Evolutionary conservation across 2,797 vertebrate genomes (phyloP).

Genomic region (Alectoris magna): DNA sequence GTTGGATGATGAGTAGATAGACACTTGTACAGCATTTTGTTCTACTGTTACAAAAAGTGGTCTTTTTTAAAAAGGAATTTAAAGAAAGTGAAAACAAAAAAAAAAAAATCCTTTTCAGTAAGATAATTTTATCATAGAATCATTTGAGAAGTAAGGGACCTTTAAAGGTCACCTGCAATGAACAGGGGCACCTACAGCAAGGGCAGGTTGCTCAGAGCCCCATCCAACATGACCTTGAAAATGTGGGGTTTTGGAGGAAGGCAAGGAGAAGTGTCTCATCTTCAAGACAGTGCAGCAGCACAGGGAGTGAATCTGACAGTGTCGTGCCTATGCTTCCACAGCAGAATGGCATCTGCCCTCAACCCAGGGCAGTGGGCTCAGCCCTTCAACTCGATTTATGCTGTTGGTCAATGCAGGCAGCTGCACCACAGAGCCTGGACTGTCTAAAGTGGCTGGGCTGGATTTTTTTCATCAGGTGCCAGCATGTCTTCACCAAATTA

Average conservation of each 20-base stretch:
- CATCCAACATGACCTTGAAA: no score
- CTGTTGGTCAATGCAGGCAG: neutral
- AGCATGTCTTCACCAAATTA: neutral
- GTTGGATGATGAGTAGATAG: neutral
- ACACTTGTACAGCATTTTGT: neutral
- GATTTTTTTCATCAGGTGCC: slow-evolving; percentile 1
- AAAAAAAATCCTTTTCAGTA: neutral
- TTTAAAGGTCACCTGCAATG: no score
- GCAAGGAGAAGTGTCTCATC: neutral
- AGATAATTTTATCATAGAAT: neutral
- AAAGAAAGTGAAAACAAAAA: neutral
- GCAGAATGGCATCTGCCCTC: neutral
- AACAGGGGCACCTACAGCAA: neutral
- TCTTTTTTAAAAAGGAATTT: no score
- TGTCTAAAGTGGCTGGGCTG: neutral
- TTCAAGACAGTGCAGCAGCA: neutral
- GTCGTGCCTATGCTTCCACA: rapidly evolving
- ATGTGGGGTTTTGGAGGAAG: neutral
- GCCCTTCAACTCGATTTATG: neutral
- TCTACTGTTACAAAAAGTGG: neutral
- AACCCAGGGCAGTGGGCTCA: rapidly evolving
- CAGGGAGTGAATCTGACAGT: neutral
- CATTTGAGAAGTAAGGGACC: no score
- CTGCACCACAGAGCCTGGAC: neutral
- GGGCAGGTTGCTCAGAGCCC: no score